Conservation (phyloP, 2,888 invertebrate genomes). For the Zhuqinia jingwanae region DNA sequence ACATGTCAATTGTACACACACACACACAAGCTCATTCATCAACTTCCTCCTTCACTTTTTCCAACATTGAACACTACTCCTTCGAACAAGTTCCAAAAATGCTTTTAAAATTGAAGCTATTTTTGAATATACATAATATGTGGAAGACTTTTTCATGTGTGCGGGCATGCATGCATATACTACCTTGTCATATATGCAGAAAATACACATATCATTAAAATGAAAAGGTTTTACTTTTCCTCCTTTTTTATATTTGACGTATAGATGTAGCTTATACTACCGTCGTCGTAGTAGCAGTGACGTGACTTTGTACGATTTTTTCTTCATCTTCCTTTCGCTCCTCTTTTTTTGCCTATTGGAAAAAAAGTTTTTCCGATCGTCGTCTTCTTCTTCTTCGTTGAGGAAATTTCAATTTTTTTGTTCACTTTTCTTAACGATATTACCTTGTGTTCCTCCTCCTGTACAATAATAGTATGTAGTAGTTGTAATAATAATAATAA, state of each 20-base stretch:
- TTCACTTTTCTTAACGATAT: not conserved
- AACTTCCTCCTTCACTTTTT: not conserved
- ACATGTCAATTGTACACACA: slow-evolving; percentile 10
- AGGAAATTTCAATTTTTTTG: not conserved
- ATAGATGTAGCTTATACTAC: too few relatives aligned
- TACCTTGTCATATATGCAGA: not conserved
- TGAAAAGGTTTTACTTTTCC: slow-evolving; percentile 16
- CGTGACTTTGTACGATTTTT: too few relatives aligned
- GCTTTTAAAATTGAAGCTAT: not conserved
- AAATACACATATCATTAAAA: slow-evolving; percentile 32
- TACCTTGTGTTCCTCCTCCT: not conserved
- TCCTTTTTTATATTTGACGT: not conserved
- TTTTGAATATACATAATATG: not conserved
- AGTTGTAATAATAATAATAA: too few relatives aligned
- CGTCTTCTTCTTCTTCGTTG: too few relatives aligned
- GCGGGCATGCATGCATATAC: not conserved
- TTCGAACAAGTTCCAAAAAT: not conserved
- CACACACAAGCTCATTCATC: slow-evolving; percentile 26
- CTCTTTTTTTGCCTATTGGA: too few relatives aligned
- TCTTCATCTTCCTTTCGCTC: too few relatives aligned
- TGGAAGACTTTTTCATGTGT: too few relatives aligned
- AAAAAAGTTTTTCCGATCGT: not conserved
- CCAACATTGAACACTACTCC: too few relatives aligned
- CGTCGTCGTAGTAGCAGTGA: too few relatives aligned
- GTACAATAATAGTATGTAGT: not conserved